These are phyloP conservation scores for Piscicola geometra DNA, from an alignment of 2,888 invertebrate species.

Conservation along the genomic window DNA sequence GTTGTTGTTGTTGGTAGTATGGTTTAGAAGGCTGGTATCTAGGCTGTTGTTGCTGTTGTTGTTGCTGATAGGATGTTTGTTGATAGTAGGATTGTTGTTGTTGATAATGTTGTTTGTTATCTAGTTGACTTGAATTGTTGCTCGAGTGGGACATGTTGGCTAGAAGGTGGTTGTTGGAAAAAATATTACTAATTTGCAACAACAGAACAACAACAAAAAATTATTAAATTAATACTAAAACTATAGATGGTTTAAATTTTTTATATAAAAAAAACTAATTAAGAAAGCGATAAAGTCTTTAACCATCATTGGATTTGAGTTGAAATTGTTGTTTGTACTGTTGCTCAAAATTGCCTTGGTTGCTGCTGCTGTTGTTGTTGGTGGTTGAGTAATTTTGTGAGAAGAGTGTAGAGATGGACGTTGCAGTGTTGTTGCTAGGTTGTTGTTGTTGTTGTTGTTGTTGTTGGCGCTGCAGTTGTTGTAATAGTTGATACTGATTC, in stretches of 20 bases:
- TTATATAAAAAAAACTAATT: not conserved
- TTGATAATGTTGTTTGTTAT: conserved; percentile 23
- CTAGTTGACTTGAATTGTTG: conserved; percentile 2
- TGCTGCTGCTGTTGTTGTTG: conserved; percentile 5
- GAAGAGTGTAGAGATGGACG: not conserved
- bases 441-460: conserved; percentile 11
- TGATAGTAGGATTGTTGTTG: conserved; percentile 35
- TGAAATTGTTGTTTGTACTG: conserved; percentile 6
- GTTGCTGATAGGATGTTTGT: conserved; percentile 10
- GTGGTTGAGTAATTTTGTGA: not conserved
- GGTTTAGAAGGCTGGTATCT: conserved; percentile 35
- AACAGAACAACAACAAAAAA: not conserved
- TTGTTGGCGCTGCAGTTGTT: conserved; percentile 5
- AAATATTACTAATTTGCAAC: not conserved
- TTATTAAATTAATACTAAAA: not conserved
- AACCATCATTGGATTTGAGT: conserved; percentile 8
- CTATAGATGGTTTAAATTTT: not conserved
- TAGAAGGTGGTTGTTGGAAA: not conserved
- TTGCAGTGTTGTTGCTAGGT: conserved; percentile 1
- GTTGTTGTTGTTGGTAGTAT: conserved; percentile 26
- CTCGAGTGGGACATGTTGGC: conserved; percentile 17
- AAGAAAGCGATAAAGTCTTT: not conserved
- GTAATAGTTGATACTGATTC: conserved; percentile 27
- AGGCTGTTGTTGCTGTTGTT: conserved; percentile 37
- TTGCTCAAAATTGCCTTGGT: not conserved